Evolutionary conservation across 2,113 vertebrate genomes (phyloP), one percentile per base, ranked within the genome.

Genomic region (Anarrhichthys ocellatus): DNA sequence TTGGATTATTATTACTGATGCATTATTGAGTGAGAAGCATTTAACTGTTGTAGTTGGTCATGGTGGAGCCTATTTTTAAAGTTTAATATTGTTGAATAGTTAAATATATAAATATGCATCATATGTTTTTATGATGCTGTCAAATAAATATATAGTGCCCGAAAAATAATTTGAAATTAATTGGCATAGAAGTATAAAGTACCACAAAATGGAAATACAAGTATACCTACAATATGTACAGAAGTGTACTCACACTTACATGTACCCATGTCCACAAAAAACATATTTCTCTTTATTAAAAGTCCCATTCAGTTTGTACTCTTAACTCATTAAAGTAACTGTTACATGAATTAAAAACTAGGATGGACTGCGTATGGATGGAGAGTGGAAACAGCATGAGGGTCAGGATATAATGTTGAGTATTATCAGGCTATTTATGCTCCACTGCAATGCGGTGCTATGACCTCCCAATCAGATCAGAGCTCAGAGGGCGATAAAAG

Each of bases 381-480:
- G 15, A 66, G 73, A 62, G 44, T 17, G 79, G 70, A 68, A 80
- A 64, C 72, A 85, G 78, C 56, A 75, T 61, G 71, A 80, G 54
- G 80, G 50, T 74, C 58, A 76, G 64, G 50, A 83, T 82, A 80
- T 81, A 85, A 86, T 68, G 66, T 62, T 46, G 38, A 68, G 69
- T 69, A 74, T 77, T 82, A 94, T 94, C 90, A 36, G 78, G 62
- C 73, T 58, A 73, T 90, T 92, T 85, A 89, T 85, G 91, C 76
- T 85, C 73, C 87, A 84, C 82, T 91, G 87, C 83, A 89, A 50
- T 70, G 50, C 87, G 46, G 83, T 76, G 44, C 85, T 88, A 82
- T 86, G 86, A 86, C 88, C 84, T 80, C 82, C 74, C 85, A 91
- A 91, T 93, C 91, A 86, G 82, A 90, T 91, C 91, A 86, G 82